A percentile compares a stretch with the other conserved stretches of the same genome.
Evolutionary conservation across 2,797 vertebrate genomes (phyloP).

Genomic region (Uromys caudimaculatus): DNA sequence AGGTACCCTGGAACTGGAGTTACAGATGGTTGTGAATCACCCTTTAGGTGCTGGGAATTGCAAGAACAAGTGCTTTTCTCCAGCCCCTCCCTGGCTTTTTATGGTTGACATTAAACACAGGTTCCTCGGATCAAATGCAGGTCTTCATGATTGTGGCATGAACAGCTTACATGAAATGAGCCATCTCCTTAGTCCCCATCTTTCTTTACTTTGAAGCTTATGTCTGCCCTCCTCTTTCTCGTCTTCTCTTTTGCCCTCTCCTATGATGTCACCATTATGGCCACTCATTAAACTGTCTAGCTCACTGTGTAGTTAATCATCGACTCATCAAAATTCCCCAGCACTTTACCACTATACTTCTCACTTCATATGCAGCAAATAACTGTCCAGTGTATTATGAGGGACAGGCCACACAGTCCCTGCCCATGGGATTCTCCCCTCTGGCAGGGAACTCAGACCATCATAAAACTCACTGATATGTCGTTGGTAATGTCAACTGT

Average conservation of each 20-base stretch:
- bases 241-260: too few species aligned
- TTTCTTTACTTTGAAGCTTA: not conserved
- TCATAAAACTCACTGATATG: too few species aligned
- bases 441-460: not conserved
- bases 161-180: not conserved
- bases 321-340: fast-evolving
- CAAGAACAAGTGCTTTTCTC: not conserved
- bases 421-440: too few species aligned
- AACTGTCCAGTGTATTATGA: fast-evolving
- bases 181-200: not conserved
- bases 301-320: fast-evolving
- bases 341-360: not conserved
- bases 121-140: not conserved
- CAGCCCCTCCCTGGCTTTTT: not conserved
- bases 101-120: not conserved
- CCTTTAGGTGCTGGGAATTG: not conserved
- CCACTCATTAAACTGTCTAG: not conserved
- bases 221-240: fast-evolving
- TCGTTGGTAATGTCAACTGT: too few species aligned
- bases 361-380: not conserved
- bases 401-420: not conserved
- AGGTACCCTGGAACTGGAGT: not conserved
- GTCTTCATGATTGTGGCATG: not conserved
- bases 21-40: not conserved
- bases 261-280: fast-evolving